Conservation (phyloP, 2,113 vertebrate species). For the Myotis brandtii region DNA sequence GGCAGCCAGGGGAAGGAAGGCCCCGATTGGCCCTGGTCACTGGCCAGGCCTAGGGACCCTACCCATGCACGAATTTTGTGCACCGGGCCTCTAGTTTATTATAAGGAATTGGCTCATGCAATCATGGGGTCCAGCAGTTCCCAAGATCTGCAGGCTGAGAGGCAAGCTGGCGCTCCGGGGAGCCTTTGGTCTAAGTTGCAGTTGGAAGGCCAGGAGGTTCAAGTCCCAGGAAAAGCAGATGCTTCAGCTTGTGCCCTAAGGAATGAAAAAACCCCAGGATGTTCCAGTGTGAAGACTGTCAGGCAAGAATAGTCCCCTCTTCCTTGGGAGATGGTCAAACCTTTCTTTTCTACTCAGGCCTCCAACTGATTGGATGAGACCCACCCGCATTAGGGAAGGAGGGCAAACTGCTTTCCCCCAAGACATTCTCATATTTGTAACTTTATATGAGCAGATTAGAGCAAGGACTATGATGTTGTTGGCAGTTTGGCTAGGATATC, state of each 20-base stretch:
- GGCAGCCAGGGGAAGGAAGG: too few species aligned
- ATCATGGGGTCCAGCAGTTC: background rate
- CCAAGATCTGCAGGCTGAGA: background rate
- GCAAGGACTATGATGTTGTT: background rate
- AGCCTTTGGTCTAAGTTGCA: background rate
- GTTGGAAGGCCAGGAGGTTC: background rate
- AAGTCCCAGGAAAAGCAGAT: background rate
- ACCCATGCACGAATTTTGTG: too few species aligned
- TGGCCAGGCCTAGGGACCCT: too few species aligned
- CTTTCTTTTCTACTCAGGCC: too few species aligned
- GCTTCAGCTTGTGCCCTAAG: background rate
- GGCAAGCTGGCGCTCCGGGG: background rate
- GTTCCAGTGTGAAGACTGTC: background rate
- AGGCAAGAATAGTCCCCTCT: background rate
- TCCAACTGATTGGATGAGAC: background rate
- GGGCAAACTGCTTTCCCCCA: too few species aligned
- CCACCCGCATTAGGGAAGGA: background rate
- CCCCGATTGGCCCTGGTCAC: too few species aligned
- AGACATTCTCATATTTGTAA: too few species aligned
- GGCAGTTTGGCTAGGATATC: background rate
- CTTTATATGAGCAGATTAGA: background rate
- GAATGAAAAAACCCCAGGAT: fast-evolving
- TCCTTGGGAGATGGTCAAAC: background rate
- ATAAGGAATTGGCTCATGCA: background rate
- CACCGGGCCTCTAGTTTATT: background rate